These are phyloP conservation scores for Puma concolor DNA, from an alignment of 2,113 vertebrate species.

Conservation along the genomic window DNA sequence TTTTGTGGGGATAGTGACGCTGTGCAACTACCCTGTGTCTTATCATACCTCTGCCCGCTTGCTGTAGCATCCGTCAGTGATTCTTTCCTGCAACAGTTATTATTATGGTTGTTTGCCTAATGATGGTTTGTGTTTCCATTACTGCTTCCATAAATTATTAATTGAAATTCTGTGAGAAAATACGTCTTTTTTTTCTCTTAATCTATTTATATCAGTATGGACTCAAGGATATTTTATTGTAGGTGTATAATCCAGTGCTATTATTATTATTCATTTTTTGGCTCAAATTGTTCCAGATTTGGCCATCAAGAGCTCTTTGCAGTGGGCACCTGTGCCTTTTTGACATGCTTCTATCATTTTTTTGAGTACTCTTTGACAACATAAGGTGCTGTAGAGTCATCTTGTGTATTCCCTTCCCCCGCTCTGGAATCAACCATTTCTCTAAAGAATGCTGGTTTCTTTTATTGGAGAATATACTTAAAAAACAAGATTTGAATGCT, in stretches of 20 bases:
- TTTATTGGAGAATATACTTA: slow-evolving; percentile 24
- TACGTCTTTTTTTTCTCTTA: background rate
- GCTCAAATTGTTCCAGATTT: background rate
- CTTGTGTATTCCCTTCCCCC: background rate
- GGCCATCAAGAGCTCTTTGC: background rate
- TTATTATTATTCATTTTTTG: background rate
- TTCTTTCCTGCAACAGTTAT: background rate
- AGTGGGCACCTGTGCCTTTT: background rate
- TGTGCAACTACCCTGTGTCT: background rate
- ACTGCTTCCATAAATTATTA: background rate
- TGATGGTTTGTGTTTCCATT: background rate
- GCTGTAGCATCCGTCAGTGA: background rate
- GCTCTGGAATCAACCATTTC: background rate
- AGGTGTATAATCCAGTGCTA: background rate
- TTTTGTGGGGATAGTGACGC: background rate
- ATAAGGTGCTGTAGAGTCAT: background rate
- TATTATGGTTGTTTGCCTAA: background rate
- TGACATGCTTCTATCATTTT: background rate
- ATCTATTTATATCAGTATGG: background rate
- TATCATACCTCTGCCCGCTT: background rate
- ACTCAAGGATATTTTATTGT: background rate
- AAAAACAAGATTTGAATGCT: background rate
- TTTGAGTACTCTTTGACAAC: background rate
- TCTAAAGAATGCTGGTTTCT: background rate
- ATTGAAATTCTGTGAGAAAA: background rate